Percentiles rank a stretch among this genome's conserved stretches.
Conservation (phyloP, 2,888 invertebrate species). For the Spilarctia lutea region DNA sequence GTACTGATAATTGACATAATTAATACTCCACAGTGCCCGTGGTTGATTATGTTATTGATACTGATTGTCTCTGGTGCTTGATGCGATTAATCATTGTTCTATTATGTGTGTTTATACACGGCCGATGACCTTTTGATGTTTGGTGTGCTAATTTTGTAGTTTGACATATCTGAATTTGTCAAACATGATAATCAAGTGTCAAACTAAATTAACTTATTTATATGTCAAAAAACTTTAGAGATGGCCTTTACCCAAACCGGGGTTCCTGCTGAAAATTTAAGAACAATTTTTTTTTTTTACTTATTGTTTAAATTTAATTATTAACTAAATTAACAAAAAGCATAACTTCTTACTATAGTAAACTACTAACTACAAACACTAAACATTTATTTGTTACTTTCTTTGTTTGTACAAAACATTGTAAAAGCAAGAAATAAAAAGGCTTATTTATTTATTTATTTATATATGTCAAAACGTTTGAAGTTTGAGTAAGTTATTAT, state of each 20-base stretch:
- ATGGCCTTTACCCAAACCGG: no score
- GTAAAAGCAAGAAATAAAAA: no score
- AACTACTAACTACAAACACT: no score
- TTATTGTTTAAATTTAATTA: no score
- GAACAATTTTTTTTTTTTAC: no score
- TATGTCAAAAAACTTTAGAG: no score
- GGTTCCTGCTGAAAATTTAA: no score
- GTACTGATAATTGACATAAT: constrained; percentile 4
- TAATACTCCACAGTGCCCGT: not conserved
- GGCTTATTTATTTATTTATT: no score
- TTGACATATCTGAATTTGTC: not conserved
- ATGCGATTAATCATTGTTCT: not conserved
- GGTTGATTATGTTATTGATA: constrained; percentile 15
- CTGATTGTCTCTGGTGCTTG: constrained; percentile 2
- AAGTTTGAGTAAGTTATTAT: not conserved
- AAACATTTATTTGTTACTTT: no score
- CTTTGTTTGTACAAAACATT: no score
- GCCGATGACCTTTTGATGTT: not conserved
- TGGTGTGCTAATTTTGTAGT: not conserved
- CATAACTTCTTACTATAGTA: no score
- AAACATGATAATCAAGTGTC: not conserved
- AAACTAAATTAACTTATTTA: not conserved
- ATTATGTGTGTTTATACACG: not conserved
- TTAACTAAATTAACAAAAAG: no score
- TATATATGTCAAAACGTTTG: not conserved